Evolutionary conservation across 2,797 vertebrate species (phyloP).

Genomic region (Astyanax mexicanus): DNA sequence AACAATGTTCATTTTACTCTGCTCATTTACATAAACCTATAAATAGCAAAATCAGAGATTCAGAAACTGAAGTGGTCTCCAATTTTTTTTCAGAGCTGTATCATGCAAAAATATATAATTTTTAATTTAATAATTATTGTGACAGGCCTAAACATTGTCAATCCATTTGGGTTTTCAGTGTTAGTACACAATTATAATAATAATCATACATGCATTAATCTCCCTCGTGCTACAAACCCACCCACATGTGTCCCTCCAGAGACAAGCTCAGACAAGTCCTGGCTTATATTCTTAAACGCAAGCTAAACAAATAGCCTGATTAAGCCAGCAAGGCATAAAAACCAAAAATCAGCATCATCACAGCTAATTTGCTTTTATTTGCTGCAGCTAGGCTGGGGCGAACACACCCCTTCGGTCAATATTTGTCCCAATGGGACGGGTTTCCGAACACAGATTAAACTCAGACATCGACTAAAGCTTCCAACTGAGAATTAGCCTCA

Average conservation of each 20-base stretch:
- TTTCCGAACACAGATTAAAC: background rate
- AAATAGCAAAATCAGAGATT: no score
- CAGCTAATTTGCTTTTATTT: background rate
- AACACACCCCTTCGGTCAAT: background rate
- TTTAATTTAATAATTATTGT: no score
- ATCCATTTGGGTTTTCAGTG: background rate
- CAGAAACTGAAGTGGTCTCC: no score
- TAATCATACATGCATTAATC: conserved; percentile 55
- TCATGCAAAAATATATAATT: no score
- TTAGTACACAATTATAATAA: conserved; percentile 30
- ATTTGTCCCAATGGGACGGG: background rate
- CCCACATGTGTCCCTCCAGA: no score
- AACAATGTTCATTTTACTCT: no score
- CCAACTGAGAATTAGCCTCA: background rate
- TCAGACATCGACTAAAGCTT: background rate
- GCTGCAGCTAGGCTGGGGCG: background rate
- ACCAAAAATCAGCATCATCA: background rate
- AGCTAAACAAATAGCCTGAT: background rate
- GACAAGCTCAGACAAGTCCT: no score
- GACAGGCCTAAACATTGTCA: no score
- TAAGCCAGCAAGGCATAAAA: background rate
- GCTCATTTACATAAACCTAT: no score
- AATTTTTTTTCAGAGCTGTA: no score
- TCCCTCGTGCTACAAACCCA: no score
- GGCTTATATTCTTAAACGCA: background rate